Base-by-base conservation (phyloP, 2,797 vertebrate genomes). In the Coregonus suidteri region DNA sequence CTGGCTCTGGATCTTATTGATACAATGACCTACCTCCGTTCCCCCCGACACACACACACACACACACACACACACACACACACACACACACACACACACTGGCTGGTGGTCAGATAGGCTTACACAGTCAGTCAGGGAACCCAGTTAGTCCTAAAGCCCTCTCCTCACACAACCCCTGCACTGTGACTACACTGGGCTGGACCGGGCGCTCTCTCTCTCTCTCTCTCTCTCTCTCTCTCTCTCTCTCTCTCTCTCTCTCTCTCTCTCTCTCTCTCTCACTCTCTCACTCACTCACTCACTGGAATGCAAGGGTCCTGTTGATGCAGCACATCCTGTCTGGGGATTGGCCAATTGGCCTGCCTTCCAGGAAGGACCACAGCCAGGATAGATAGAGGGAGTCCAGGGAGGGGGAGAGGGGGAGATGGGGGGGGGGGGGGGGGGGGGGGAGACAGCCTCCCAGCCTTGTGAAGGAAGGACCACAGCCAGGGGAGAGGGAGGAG, bases 311-410 rank as follows among this genome's bases (percentile, higher is more conserved):
- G 16, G 59, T 70, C 65, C 75, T 86, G 84, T 85, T 77, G 79
- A 82, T 85, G 80, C 75, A 71, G 84, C 77, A 74, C 30, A 80
- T 89, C 87, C 85, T 86, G 88, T 77, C 79, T 30, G 59, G n/a
- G 18, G 67, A n/a, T 66, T 69, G 83, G 67, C 37, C 56, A 59
- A 3, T 75, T 89, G 87, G 88, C 78, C 4, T 13, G 0, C 7
- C 69, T 82, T 85, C 86, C 84, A 74, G 77, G 74, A 78, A 77
- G 15, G 73, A 47, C 41, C 41, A 47, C 41, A 47, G 41, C 41
- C 56, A 52, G 62, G 4, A 37, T 69, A 51, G 64, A 69, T 56
- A 18, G 73, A 30, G 16, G 73, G 70, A 15, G 41, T n/a, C 34
- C 56, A 41, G 66, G 79, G 18, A 18, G 15, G 18, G 83, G 56